These are phyloP conservation scores for Hyaena hyaena DNA, from an alignment of 2,113 vertebrate species.

Conservation along the genomic window DNA sequence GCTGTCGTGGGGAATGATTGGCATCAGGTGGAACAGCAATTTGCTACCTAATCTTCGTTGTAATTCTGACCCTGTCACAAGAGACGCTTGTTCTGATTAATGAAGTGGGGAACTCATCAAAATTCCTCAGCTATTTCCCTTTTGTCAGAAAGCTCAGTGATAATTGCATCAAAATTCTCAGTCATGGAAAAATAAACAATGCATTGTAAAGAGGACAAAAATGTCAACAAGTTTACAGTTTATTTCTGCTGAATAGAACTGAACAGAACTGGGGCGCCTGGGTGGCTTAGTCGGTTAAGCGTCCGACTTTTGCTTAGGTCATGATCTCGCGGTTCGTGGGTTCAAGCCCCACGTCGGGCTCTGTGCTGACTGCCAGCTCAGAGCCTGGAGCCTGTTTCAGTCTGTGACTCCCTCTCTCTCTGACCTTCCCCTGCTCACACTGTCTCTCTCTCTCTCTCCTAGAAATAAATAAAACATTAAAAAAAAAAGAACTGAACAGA, in stretches of 20 bases:
- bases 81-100: constrained; percentile 83
- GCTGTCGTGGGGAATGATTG: constrained; percentile 80
- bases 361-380: too few relatives aligned
- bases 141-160: constrained; percentile 80
- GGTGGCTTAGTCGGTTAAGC: too few relatives aligned
- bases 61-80: constrained; percentile 84
- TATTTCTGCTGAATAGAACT: constrained; percentile 79
- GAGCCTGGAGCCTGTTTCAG: too few relatives aligned
- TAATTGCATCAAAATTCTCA: constrained; percentile 85
- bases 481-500: constrained; percentile 67
- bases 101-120: constrained; percentile 82
- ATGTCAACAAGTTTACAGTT: constrained; percentile 81
- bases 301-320: too few relatives aligned
- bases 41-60: constrained; percentile 84
- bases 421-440: too few relatives aligned
- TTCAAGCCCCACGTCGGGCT: too few relatives aligned
- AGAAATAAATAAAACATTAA: too few relatives aligned
- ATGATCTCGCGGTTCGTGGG: too few relatives aligned
- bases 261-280: constrained; percentile 58
- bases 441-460: too few relatives aligned
- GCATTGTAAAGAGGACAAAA: constrained; percentile 83
- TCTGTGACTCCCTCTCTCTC: too few relatives aligned
- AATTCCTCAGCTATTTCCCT: constrained; percentile 80
- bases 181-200: constrained; percentile 81
- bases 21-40: constrained; percentile 81